Evolutionary conservation across 1,140 invertebrate species (phyloP), one percentile per base, ranked within the genome.

Genomic region (Centruroides sculpturatus): DNA sequence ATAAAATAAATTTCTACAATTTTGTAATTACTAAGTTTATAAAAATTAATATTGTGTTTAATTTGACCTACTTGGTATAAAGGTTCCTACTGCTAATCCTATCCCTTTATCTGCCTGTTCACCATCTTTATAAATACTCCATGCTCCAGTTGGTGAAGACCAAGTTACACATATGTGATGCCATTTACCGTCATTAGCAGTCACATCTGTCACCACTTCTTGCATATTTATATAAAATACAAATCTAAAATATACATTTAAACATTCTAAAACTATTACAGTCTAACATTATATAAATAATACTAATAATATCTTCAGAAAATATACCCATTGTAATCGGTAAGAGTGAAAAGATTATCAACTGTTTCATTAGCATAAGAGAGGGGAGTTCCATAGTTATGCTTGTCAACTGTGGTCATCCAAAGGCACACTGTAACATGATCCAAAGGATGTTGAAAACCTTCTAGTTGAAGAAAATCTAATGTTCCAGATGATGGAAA

Each of bases 301-400:
- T 23, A 23, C 23, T 23, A 23, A 23, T 23, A 23, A 23, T 34
- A 69, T 71, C 73, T 23, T 23, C 23, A 23, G 23, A 23, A 41
- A 41, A 41, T 41, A 41, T 41, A 84, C 83, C 84, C 84, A 69
- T 79, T 81, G 69, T 85, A 85, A 69, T 85, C 83, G 3, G 81
- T 85, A 10, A 85, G 63, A 3, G 83, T 84, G 58, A 86, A 76
- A 3, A 80, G 75, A 71, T 86, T 85, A 64, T 83, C 82, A 41
- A 76, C 65, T 23, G 70, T 67, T 35, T 71, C 66, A 1, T 78
- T 83, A 35, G 83, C 82, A 66, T 85, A 85, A 1, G 83, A 85
- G 48, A 86, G 74, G 4, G 83, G 75, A 9, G 84, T 85, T n/a
- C 84, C 84, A 67, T 85, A 84, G 71, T 85, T 84, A 41, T 77